Evolutionary conservation across 2,113 vertebrate genomes (phyloP).

Genomic region (Myanophis thanlyinensis): DNA sequence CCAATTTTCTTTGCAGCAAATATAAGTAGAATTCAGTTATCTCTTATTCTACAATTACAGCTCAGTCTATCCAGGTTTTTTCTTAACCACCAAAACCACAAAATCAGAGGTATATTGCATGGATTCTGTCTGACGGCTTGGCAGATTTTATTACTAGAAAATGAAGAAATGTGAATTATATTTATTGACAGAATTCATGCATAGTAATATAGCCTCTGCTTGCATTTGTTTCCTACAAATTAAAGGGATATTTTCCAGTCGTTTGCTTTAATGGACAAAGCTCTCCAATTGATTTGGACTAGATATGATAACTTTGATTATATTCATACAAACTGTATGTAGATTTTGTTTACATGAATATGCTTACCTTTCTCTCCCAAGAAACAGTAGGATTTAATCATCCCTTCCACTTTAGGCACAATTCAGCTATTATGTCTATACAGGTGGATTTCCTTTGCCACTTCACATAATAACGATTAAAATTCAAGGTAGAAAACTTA

Average conservation of each 20-base stretch:
- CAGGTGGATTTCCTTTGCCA: not conserved
- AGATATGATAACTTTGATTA: not conserved
- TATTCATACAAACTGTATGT: not conserved
- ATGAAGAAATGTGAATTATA: not conserved
- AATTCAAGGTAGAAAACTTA: not conserved
- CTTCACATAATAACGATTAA: not conserved
- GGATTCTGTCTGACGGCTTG: not conserved
- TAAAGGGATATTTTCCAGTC: not conserved
- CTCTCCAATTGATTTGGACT: not conserved
- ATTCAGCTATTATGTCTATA: not conserved
- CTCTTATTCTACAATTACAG: not conserved
- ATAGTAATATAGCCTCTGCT: not conserved
- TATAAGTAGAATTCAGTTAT: not conserved
- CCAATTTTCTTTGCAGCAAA: not conserved
- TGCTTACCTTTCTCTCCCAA: not conserved
- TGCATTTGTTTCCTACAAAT: not conserved
- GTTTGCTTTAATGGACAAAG: not conserved
- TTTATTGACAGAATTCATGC: not conserved
- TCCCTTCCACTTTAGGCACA: not conserved
- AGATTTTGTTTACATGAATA: not conserved
- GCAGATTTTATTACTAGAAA: not conserved
- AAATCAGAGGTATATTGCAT: not conserved
- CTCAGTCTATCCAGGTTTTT: not conserved
- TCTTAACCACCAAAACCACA: not conserved
- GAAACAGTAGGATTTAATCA: rapidly evolving